Conservation (phyloP, 2,113 vertebrate species). For the Nicator chloris region DNA sequence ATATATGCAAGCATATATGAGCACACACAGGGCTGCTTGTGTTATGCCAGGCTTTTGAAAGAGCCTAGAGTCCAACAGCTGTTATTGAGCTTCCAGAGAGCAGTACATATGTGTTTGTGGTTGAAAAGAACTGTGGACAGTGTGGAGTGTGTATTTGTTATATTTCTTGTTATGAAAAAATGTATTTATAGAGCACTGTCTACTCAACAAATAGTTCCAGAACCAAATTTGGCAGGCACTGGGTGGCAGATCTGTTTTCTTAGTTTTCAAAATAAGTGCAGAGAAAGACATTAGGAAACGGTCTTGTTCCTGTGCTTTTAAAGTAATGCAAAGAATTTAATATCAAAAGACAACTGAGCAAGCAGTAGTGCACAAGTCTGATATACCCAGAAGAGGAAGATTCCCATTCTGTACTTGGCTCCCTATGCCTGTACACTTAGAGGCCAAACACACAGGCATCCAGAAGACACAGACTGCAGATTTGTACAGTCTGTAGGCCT, state of each 20-base stretch:
- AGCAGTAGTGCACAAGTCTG: not conserved
- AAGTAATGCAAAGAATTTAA: not conserved
- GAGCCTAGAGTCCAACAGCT: not conserved
- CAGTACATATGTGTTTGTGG: not conserved
- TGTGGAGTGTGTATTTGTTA: not conserved
- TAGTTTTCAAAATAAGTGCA: conserved; percentile 27
- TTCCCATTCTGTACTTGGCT: not conserved
- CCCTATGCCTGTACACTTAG: not conserved
- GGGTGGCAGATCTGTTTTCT: conserved; percentile 20
- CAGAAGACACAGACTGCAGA: not conserved
- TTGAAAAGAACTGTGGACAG: not conserved
- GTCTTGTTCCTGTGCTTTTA: not conserved
- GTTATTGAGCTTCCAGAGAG: not conserved
- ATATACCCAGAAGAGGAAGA: not conserved
- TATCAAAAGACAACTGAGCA: not conserved
- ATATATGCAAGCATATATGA: not conserved
- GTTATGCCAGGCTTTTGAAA: not conserved
- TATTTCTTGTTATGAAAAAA: not conserved
- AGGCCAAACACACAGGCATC: not conserved
- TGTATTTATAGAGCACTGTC: conserved; percentile 2
- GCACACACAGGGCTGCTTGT: not conserved
- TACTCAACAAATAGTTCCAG: conserved; percentile 21
- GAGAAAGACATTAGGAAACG: not conserved
- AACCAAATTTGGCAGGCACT: conserved; percentile 43
- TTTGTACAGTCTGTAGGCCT: not conserved